These are phyloP conservation scores for Ectemnius cavifrons DNA, from an alignment of 2,888 invertebrate genomes.

Conservation along the genomic window DNA sequence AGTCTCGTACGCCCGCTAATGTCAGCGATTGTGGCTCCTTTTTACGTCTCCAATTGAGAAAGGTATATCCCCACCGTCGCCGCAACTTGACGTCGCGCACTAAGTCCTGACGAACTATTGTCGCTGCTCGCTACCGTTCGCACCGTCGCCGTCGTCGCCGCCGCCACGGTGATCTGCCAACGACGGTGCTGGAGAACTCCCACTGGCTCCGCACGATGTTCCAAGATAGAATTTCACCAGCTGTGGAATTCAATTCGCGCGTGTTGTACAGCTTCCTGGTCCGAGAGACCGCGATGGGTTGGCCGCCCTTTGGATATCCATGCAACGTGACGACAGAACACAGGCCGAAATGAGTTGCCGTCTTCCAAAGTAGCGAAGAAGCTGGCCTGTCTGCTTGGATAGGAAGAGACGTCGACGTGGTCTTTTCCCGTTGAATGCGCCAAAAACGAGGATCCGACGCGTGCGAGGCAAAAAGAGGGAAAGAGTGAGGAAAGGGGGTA, in stretches of 20 bases:
- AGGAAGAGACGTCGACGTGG: conserved; percentile 50
- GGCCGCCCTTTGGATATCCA: conserved; percentile 39
- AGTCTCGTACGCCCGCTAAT: conserved; percentile 54
- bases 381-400: conserved; percentile 17
- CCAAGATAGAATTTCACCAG: conserved; percentile 60
- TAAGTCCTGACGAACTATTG: conserved; percentile 68
- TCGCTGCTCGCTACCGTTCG: conserved; percentile 42
- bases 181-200: conserved; percentile 52
- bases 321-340: conserved; percentile 10
- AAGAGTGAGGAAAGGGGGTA: too few relatives aligned
- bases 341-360: too few relatives aligned
- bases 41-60: conserved; percentile 31
- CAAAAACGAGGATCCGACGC: conserved; percentile 56
- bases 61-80: conserved; percentile 45
- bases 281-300: conserved; percentile 48
- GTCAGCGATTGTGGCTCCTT: conserved; percentile 48
- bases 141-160: conserved; percentile 21
- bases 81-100: conserved; percentile 10
- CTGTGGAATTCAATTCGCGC: conserved; percentile 64
- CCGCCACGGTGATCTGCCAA: conserved; percentile 24
- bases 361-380: too few relatives aligned
- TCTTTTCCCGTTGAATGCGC: conserved; percentile 56
- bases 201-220: background rate
- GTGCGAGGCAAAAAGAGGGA: conserved; percentile 22
- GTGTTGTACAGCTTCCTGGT: conserved; percentile 24